Evolutionary conservation across 2,113 vertebrate genomes (phyloP), one percentile per base, ranked within the genome.

Genomic region (Aphelocoma coerulescens): DNA sequence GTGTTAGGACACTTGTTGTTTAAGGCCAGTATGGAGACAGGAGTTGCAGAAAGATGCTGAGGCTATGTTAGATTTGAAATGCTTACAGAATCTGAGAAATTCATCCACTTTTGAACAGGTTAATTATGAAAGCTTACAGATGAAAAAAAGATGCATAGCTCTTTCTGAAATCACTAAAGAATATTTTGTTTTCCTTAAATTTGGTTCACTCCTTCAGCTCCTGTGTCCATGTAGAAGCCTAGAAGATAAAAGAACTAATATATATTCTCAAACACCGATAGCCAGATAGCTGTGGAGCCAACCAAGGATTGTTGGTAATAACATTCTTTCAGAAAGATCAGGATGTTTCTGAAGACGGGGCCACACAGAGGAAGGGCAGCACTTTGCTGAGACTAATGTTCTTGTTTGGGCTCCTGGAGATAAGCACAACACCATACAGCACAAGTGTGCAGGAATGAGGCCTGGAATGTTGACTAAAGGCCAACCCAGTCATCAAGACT

Each of bases 191-290:
- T 59, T 67, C 41, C 16, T 82, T 88, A 26, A 52, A 52, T 80
- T 72, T 57, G 11, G 3, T 59, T 76, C 9, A 16, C 32, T 44
- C 2, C 17, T 65, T 24, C 30, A 71, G 43, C 21, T 84, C 9
- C 49, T 61, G 27, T 20, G n/a, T 46, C n/a, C 10, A 2, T 39
- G 10, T 19, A 43, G n/a, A 41, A 55, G 26, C 63, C 55, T 69
- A 27, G 48, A 83, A 69, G 41, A 46, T 68, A 41, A 48, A 62
- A 61, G 24, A 39, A 21, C 20, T 68, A 48, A 41, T 68, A 24
- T 1, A 1, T 61, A 7, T 35, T 19, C 71, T 68, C 55, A 19
- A 55, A 35, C 17, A 41, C 20, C 0, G 0, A 18, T 39, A 82
- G 39, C 16, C 0, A 0, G n/a, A 30, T 83, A 69, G 39, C 14